These are phyloP conservation scores for Stratiomys singularior DNA, from an alignment of 2,888 invertebrate species.

Conservation along the genomic window DNA sequence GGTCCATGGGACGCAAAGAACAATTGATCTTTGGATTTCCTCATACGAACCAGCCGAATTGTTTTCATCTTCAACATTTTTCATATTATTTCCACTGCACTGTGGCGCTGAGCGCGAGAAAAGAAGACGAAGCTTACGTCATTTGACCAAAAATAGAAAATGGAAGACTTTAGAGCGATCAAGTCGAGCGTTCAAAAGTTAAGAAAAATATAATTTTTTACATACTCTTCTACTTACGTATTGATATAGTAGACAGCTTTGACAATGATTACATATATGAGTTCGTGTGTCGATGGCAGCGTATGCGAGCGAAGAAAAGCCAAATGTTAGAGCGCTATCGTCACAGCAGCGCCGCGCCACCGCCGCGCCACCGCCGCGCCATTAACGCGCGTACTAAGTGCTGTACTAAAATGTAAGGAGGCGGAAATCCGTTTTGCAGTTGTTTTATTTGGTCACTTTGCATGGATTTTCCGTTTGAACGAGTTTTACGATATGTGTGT, in stretches of 20 bases:
- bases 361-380: not conserved
- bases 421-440: slow-evolving; percentile 33
- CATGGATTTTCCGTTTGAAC: slow-evolving; percentile 18
- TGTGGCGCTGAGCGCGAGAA: not conserved
- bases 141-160: slow-evolving; percentile 48
- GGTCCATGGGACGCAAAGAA: no score
- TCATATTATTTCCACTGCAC: not conserved
- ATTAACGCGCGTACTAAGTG: no score
- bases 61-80: not conserved
- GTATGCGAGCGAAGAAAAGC: not conserved
- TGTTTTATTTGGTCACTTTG: slow-evolving; percentile 8
- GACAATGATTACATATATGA: slow-evolving; percentile 8
- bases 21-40: not conserved
- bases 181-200: slow-evolving; percentile 31
- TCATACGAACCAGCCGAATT: not conserved
- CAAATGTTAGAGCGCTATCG: not conserved
- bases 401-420: not conserved
- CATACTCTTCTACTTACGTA: slow-evolving; percentile 32
- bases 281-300: not conserved
- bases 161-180: slow-evolving; percentile 39
- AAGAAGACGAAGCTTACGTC: slow-evolving; percentile 45
- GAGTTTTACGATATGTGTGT: not conserved
- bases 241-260: slow-evolving; percentile 17
- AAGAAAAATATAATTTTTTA: slow-evolving; percentile 34
- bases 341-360: not conserved